These are phyloP conservation scores for Campopleginae sp. DNA, from an alignment of 2,888 invertebrate species.

Conservation along the genomic window DNA sequence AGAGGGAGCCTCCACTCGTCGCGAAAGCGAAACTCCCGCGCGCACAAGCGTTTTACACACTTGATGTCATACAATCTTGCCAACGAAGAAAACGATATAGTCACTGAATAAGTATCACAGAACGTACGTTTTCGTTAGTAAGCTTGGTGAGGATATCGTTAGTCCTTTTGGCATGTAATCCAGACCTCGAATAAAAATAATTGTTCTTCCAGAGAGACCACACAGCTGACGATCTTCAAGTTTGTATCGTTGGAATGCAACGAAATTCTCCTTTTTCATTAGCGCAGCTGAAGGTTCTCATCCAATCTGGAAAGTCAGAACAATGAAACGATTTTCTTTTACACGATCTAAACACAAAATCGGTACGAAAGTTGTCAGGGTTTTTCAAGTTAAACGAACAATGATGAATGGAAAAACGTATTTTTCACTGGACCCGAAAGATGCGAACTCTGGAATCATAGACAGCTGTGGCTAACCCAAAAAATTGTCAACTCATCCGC, in stretches of 20 bases:
- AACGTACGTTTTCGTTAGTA: neutral
- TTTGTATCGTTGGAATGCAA: too few relatives aligned
- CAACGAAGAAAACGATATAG: constrained; percentile 33
- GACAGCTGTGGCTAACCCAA: neutral
- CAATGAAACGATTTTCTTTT: too few relatives aligned
- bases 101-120: constrained; percentile 4
- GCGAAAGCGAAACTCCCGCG: constrained; percentile 45
- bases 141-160: constrained; percentile 33
- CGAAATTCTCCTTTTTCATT: too few relatives aligned
- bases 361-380: too few relatives aligned
- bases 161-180: constrained; percentile 15
- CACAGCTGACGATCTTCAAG: too few relatives aligned
- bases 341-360: too few relatives aligned
- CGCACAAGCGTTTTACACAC: constrained; percentile 54
- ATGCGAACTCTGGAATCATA: too few relatives aligned
- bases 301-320: too few relatives aligned
- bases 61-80: constrained; percentile 49
- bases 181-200: neutral
- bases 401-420: too few relatives aligned
- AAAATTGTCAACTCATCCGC: neutral
- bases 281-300: too few relatives aligned
- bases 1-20: neutral
- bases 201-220: neutral
- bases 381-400: too few relatives aligned
- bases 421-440: too few relatives aligned